Conservation (phyloP, 2,113 vertebrate genomes). For the Nothobranchius kuhntae region DNA sequence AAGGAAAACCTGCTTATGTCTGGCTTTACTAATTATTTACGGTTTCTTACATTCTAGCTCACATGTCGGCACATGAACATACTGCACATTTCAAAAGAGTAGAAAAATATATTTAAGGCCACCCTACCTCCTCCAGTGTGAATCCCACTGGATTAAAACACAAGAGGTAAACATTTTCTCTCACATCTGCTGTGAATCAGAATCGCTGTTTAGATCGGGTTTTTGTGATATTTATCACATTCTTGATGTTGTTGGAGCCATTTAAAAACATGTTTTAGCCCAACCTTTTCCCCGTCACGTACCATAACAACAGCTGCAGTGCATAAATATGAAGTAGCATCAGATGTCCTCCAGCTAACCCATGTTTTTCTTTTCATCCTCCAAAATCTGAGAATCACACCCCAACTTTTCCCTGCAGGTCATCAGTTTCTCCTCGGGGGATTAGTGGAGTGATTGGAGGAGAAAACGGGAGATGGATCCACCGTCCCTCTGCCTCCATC, state of each 20-base stretch:
- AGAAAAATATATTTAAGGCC: conserved; percentile 75
- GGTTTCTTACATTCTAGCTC: not conserved
- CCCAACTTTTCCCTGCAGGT: conserved; percentile 8
- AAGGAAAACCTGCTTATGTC: not conserved
- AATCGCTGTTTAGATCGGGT: too few relatives aligned
- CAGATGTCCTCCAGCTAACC: not conserved
- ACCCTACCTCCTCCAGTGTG: not conserved
- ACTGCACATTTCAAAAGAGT: conserved; percentile 43
- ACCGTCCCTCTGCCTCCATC: conserved; percentile 22
- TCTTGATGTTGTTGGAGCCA: too few relatives aligned
- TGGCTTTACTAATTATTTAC: not conserved
- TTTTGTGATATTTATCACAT: too few relatives aligned
- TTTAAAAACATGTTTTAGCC: conserved; percentile 18
- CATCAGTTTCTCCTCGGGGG: conserved; percentile 7
- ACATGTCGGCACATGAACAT: conserved; percentile 38
- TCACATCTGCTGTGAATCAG: not conserved
- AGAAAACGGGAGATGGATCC: not conserved
- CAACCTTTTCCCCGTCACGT: conserved; percentile 1
- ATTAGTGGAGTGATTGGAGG: not conserved
- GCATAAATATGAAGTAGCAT: conserved; percentile 20
- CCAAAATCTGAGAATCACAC: conserved; percentile 1
- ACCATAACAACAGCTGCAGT: conserved; percentile 15
- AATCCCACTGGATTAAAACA: conserved; percentile 14
- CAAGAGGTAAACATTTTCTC: not conserved
- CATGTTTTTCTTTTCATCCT: too few relatives aligned